Conservation (phyloP, 2,888 invertebrate species). For the Deilephila elpenor region DNA sequence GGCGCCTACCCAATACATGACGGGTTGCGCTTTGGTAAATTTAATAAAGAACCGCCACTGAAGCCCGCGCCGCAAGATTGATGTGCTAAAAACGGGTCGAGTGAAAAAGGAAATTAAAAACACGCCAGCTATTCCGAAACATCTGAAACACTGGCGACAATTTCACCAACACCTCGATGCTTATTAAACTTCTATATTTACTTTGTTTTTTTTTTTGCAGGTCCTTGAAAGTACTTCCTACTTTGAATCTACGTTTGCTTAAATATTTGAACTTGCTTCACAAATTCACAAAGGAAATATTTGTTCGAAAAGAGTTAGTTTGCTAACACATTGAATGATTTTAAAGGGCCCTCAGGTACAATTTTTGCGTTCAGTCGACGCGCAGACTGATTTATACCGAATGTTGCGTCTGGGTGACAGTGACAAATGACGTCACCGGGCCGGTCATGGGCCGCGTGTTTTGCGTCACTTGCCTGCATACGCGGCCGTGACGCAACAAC, state of each 20-base stretch:
- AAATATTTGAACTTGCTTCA: too few species aligned
- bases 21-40: slow-evolving; percentile 64
- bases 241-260: too few species aligned
- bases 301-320: neutral
- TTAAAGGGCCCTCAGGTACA: slow-evolving; percentile 27
- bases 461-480: slow-evolving; percentile 63
- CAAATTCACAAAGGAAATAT: too few species aligned
- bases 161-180: slow-evolving; percentile 11
- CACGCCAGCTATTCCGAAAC: slow-evolving; percentile 48
- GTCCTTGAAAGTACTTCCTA: too few species aligned
- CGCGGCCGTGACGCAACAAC: slow-evolving; percentile 42
- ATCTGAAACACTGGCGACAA: slow-evolving; percentile 7
- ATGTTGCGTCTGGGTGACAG: slow-evolving; percentile 65
- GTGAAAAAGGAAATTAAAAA: slow-evolving; percentile 64
- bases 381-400: slow-evolving; percentile 65
- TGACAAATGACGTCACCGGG: slow-evolving; percentile 73
- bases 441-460: slow-evolving; percentile 66
- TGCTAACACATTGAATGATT: neutral
- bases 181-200: slow-evolving; percentile 13
- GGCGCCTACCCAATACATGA: slow-evolving; percentile 55
- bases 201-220: neutral
- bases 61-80: slow-evolving; percentile 70
- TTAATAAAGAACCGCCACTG: slow-evolving; percentile 73
- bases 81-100: slow-evolving; percentile 65
- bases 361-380: slow-evolving; percentile 37